Evolutionary conservation across 23 tunicate species (phyloP).

Genomic region (Trididemnum miniatum): DNA sequence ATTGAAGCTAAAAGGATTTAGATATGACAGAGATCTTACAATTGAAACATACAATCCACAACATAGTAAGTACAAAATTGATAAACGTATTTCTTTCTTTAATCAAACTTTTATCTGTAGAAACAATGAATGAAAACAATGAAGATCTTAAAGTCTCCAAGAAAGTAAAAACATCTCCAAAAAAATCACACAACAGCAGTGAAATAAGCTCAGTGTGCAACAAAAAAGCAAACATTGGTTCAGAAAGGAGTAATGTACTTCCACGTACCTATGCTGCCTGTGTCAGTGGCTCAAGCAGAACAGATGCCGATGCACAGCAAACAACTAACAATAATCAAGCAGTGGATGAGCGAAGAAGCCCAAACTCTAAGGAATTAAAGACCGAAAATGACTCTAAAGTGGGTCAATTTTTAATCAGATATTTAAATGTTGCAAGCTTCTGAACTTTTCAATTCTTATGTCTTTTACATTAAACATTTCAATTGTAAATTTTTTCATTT

Average conservation of each 20-base stretch:
- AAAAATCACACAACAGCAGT: too few relatives aligned
- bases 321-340: background rate
- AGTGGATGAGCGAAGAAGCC: background rate
- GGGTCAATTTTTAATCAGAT: background rate
- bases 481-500: too few relatives aligned
- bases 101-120: too few relatives aligned
- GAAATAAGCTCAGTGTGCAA: too few relatives aligned
- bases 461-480: too few relatives aligned
- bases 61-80: too few relatives aligned
- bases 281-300: background rate
- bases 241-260: background rate
- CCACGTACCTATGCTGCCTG: background rate
- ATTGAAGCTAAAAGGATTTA: slow-evolving; percentile 50
- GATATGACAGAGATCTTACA: slow-evolving; percentile 47
- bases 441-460: too few relatives aligned
- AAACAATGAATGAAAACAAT: too few relatives aligned
- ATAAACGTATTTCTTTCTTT: too few relatives aligned
- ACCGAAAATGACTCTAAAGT: background rate
- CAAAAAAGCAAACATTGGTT: background rate
- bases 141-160: background rate
- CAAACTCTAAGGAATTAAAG: background rate
- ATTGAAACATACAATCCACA: slow-evolving; percentile 58
- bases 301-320: background rate
- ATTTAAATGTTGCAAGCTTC: background rate
- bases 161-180: background rate